Conservation (phyloP, 1,140 invertebrate genomes). For the Araneus ventricosus region DNA sequence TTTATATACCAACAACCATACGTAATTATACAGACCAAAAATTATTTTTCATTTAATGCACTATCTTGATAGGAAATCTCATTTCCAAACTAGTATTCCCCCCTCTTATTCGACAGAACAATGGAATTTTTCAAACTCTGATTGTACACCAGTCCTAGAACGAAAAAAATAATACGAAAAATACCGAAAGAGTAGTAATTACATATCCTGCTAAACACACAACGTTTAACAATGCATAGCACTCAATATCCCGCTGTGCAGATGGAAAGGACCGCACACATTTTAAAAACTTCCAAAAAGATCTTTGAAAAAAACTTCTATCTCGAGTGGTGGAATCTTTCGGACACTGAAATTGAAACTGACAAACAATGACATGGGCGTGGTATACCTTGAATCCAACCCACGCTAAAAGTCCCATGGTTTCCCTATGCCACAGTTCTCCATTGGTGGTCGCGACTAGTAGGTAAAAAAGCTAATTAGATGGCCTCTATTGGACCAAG, state of each 20-base stretch:
- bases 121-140: not conserved
- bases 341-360: slow-evolving; percentile 56
- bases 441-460: slow-evolving; percentile 41
- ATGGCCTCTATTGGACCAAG: not conserved
- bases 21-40: no score
- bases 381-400: slow-evolving; percentile 14
- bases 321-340: slow-evolving; percentile 13
- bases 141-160: not conserved
- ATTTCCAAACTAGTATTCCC: not conserved
- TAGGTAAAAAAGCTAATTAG: slow-evolving; percentile 34
- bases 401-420: slow-evolving; percentile 10
- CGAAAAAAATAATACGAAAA: not conserved
- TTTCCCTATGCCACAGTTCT: not conserved
- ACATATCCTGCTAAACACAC: slow-evolving; percentile 54
- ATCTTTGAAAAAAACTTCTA: not conserved
- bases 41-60: no score
- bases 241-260: slow-evolving; percentile 14
- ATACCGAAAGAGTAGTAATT: slow-evolving; percentile 48
- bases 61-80: no score
- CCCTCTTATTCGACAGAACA: not conserved
- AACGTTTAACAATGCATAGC: slow-evolving; percentile 57
- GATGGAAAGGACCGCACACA: slow-evolving; percentile 50
- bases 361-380: slow-evolving; percentile 65
- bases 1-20: no score
- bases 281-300: slow-evolving; percentile 2